Percentiles rank a stretch among this genome's conserved stretches.
phyloP scores from a whole-genome alignment of 2,888 invertebrate genomes.

The Odontocolon sp. region DNA sequence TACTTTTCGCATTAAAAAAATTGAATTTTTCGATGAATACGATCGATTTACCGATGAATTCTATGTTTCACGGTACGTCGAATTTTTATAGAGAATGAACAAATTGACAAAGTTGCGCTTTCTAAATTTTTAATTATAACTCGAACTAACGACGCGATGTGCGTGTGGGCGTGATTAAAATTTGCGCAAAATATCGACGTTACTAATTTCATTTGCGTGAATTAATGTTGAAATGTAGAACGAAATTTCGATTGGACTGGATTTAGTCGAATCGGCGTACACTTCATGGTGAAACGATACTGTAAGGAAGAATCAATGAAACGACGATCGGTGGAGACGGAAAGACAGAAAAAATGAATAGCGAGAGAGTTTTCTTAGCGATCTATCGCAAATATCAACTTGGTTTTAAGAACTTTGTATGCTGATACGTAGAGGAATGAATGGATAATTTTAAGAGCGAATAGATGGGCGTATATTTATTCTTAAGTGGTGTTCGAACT shows the following conservation, averaged over 20 bases:
- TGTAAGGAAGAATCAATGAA: conserved; percentile 6
- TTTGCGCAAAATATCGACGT: neutral
- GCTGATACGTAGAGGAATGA: neutral
- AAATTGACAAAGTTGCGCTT: neutral
- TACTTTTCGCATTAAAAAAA: too few species aligned
- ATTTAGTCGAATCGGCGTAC: conserved; percentile 56
- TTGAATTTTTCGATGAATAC: too few species aligned
- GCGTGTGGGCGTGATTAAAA: conserved; percentile 3
- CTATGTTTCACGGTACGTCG: too few species aligned
- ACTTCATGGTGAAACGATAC: neutral
- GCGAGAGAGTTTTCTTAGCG: conserved; percentile 1
- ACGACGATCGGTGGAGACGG: conserved; percentile 31
- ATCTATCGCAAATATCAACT: neutral
- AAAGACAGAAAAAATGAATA: conserved; percentile 9
- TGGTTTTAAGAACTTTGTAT: neutral
- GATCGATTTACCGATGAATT: too few species aligned
- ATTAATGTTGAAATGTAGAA: conserved; percentile 4
- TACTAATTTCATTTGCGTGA: conserved; percentile 5
- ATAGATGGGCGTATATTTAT: conserved; percentile 27
- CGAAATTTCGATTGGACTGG: conserved; percentile 57
- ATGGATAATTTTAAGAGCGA: conserved; percentile 33
- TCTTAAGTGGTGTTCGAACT: conserved; percentile 17
- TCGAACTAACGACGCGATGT: neutral
- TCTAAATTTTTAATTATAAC: conserved; percentile 8
- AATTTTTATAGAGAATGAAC: neutral